Conservation (phyloP, 2,888 invertebrate species). For the Erpobdella octoculata region DNA sequence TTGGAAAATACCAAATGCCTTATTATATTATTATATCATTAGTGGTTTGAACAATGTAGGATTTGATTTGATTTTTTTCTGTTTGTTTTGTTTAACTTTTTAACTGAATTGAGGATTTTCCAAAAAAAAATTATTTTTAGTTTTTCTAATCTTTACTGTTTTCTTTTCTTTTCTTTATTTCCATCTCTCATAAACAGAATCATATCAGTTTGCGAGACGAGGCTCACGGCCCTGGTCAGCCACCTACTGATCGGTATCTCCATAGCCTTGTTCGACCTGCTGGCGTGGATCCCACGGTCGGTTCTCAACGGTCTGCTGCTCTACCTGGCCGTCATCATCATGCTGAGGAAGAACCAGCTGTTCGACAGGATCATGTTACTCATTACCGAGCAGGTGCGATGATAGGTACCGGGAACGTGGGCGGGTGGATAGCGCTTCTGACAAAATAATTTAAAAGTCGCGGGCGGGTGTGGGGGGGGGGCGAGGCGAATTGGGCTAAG, state of each 20-base stretch:
- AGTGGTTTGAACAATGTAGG: too few relatives aligned
- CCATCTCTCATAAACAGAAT: neutral
- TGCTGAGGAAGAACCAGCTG: slow-evolving; percentile 23
- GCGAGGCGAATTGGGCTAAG: neutral
- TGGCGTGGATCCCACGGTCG: slow-evolving; percentile 10
- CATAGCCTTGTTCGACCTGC: slow-evolving; percentile 9
- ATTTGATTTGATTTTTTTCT: too few relatives aligned
- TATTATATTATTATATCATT: too few relatives aligned
- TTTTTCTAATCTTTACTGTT: too few relatives aligned
- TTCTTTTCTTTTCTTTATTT: too few relatives aligned
- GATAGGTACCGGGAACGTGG: neutral
- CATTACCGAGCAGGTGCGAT: slow-evolving; percentile 18
- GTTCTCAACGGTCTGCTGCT: slow-evolving; percentile 19
- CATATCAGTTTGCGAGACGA: slow-evolving; percentile 21
- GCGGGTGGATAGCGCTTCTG: neutral
- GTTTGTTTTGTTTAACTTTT: too few relatives aligned
- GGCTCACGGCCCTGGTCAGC: slow-evolving; percentile 16
- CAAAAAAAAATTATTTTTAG: too few relatives aligned
- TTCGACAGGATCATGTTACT: slow-evolving; percentile 25
- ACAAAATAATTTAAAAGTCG: neutral
- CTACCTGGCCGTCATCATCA: slow-evolving; percentile 19
- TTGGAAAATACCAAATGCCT: too few relatives aligned
- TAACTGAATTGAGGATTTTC: too few relatives aligned
- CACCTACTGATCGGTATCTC: slow-evolving; percentile 19
- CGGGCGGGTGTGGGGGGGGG: neutral